Evolutionary conservation across 2,888 invertebrate species (phyloP).

Genomic region (Harmothoe impar): DNA sequence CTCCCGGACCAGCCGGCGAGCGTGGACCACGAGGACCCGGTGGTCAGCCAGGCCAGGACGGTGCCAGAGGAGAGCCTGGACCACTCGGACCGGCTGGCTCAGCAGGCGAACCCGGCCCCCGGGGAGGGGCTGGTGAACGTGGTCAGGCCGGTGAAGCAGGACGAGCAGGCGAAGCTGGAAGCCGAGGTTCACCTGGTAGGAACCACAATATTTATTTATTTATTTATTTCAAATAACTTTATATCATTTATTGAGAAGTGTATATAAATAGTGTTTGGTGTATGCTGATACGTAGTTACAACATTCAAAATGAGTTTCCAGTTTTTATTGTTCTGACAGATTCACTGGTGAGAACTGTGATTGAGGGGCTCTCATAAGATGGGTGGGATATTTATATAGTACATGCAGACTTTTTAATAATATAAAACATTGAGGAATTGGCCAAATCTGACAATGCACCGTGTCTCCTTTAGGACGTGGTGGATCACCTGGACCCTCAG

Average conservation of each 20-base stretch:
- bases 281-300: too few relatives aligned
- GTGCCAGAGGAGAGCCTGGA: conserved; percentile 42
- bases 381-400: too few relatives aligned
- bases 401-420: too few relatives aligned
- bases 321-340: too few relatives aligned
- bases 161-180: conserved; percentile 63
- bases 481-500: conserved; percentile 67
- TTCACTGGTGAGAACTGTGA: too few relatives aligned
- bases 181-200: conserved; percentile 63
- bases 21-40: conserved; percentile 50
- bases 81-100: conserved; percentile 55
- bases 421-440: too few relatives aligned
- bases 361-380: too few relatives aligned
- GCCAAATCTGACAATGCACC: too few relatives aligned
- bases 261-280: too few relatives aligned
- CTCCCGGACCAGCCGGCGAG: conserved; percentile 49
- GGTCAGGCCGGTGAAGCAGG: conserved; percentile 65
- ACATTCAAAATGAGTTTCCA: too few relatives aligned
- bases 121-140: conserved; percentile 50
- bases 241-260: too few relatives aligned
- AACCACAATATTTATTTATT: background rate
- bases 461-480: background rate
- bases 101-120: conserved; percentile 46
- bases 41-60: conserved; percentile 32
- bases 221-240: background rate